Percentiles rank a stretch among this genome's conserved stretches.
Evolutionary conservation across 2,797 vertebrate genomes (phyloP).

Genomic region (Parauchenoglanis punctatus): DNA sequence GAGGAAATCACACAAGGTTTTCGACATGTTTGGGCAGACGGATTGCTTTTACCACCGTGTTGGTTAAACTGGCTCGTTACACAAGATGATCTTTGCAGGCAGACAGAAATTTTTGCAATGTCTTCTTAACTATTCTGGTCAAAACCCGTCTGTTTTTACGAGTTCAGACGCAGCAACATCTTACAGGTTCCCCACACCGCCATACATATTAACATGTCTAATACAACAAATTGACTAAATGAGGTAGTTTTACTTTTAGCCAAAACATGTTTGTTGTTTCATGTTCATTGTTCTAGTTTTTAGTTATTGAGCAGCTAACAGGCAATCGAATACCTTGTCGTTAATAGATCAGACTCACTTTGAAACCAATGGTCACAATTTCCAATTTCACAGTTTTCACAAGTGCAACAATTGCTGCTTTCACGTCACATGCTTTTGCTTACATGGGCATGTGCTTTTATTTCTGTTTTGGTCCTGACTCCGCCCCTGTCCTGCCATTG

Average conservation of each 20-base stretch:
- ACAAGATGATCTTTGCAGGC: no score
- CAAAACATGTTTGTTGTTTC: neutral
- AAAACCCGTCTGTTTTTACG: no score
- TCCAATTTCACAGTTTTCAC: neutral
- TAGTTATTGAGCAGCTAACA: neutral
- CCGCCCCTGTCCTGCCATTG: neutral
- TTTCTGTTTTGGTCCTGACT: neutral
- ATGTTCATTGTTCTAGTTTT: neutral
- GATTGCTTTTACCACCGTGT: no score
- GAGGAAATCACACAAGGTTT: neutral
- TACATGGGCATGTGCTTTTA: neutral
- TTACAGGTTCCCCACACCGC: no score
- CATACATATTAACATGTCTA: no score
- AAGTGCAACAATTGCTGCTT: neutral
- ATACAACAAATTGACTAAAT: no score
- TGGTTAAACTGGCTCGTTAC: no score
- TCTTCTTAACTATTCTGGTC: no score
- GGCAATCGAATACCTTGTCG: neutral
- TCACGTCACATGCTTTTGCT: neutral
- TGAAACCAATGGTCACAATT: neutral
- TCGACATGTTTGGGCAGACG: no score
- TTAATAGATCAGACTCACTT: neutral
- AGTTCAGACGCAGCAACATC: no score
- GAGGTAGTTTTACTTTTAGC: no score
- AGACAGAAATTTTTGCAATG: no score